phyloP scores from a whole-genome alignment of 2,113 vertebrate genomes.

The Poeciliopsis turrubarensis region DNA sequence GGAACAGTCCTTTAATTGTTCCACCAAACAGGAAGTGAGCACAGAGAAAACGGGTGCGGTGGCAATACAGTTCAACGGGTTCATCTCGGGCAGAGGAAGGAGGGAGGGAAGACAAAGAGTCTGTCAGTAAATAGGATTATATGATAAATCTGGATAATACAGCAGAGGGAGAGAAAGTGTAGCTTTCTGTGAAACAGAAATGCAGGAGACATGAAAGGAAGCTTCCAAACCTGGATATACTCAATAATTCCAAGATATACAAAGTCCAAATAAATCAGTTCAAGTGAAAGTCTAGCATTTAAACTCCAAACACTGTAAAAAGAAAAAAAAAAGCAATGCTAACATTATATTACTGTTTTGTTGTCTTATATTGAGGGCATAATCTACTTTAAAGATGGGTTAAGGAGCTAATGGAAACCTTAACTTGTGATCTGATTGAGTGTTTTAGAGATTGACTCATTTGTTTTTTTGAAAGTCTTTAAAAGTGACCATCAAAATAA shows the following conservation, averaged over 20 bases:
- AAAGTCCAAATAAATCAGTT: neutral
- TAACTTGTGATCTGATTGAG: neutral
- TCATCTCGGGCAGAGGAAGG: conserved; percentile 44
- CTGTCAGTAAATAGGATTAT: conserved; percentile 47
- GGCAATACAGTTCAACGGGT: conserved; percentile 62
- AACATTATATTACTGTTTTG: neutral
- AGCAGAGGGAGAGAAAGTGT: conserved; percentile 15
- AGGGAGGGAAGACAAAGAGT: conserved; percentile 27
- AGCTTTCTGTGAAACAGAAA: conserved; percentile 6
- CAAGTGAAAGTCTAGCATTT: neutral
- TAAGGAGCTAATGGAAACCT: neutral
- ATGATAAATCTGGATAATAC: conserved; percentile 42
- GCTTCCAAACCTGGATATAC: neutral
- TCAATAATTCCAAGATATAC: neutral
- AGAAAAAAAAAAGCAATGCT: neutral
- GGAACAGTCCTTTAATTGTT: conserved; percentile 73
- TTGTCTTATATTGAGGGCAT: neutral
- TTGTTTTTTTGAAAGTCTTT: neutral
- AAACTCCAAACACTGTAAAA: neutral
- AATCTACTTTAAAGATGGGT: neutral
- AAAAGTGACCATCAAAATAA: neutral
- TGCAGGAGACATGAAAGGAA: neutral
- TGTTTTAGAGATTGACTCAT: neutral
- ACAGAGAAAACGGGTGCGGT: conserved; percentile 51
- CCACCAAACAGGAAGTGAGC: conserved; percentile 76